Evolutionary conservation across 2,888 invertebrate species (phyloP).

Genomic region (Pyrgus malvae): DNA sequence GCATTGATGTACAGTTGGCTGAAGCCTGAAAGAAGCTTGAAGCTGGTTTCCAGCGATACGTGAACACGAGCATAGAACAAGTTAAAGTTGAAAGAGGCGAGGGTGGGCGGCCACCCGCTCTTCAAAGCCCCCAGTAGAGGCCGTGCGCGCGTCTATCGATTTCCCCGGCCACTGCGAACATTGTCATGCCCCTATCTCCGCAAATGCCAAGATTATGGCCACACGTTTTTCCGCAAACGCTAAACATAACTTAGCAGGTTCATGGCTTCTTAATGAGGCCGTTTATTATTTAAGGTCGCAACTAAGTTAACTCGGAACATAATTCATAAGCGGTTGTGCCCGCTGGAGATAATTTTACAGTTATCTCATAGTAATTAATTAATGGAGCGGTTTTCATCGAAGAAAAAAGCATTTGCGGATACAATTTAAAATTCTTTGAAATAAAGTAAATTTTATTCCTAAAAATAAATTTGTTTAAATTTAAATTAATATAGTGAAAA

Average conservation of each 20-base stretch:
- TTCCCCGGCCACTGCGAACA: conserved; percentile 44
- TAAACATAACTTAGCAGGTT: conserved; percentile 20
- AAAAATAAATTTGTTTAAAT: too few relatives aligned
- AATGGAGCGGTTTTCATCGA: too few relatives aligned
- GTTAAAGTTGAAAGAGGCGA: conserved; percentile 51
- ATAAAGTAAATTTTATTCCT: too few relatives aligned
- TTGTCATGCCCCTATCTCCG: conserved; percentile 42
- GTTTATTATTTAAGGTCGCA: conserved; percentile 7
- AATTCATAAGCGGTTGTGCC: background rate
- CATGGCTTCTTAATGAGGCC: conserved; percentile 18
- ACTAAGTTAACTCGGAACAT: background rate
- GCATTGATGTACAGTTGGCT: conserved; percentile 12
- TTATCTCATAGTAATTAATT: too few relatives aligned
- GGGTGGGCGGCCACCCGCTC: conserved; percentile 35
- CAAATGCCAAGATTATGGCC: conserved; percentile 51
- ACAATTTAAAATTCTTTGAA: too few relatives aligned
- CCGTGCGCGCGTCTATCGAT: conserved; percentile 78
- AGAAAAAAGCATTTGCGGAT: background rate
- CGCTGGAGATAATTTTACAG: too few relatives aligned
- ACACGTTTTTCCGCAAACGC: conserved; percentile 19
- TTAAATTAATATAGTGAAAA: too few relatives aligned
- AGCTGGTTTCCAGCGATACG: conserved; percentile 2
- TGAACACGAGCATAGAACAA: conserved; percentile 42
- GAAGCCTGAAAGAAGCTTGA: conserved; percentile 9
- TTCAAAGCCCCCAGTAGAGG: conserved; percentile 29